phyloP scores from a whole-genome alignment of 2,797 vertebrate genomes.

The Cirrhinus mrigala region DNA sequence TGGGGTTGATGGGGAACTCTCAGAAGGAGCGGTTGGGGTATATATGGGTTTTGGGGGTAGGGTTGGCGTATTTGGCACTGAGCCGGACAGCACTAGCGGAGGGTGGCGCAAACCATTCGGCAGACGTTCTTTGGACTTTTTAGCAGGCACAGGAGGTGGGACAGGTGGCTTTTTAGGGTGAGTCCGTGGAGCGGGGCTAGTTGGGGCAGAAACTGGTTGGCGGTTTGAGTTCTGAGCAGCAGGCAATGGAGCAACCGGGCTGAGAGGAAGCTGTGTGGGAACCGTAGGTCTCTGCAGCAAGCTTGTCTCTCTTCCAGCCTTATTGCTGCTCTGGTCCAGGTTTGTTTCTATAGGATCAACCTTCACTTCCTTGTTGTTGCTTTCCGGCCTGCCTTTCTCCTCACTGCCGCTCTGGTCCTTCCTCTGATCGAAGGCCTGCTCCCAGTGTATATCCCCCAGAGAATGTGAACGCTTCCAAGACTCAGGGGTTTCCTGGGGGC shows the following conservation, averaged over 20 bases:
- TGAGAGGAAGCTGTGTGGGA: conserved; percentile 73
- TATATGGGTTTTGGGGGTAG: conserved; percentile 73
- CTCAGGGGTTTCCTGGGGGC: conserved; percentile 67
- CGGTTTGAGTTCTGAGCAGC: conserved; percentile 50
- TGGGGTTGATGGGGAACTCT: conserved; percentile 58
- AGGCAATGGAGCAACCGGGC: conserved; percentile 51
- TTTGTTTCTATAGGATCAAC: conserved; percentile 45
- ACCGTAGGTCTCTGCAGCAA: conserved; percentile 64
- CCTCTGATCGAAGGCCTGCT: conserved; percentile 68
- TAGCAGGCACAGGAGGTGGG: conserved; percentile 94
- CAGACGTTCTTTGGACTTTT: conserved; percentile 92
- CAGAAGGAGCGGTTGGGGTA: conserved; percentile 65
- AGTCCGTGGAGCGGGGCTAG: conserved; percentile 74
- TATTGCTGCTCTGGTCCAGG: conserved; percentile 49
- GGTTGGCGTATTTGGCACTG: conserved; percentile 70
- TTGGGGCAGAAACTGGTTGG: conserved; percentile 66
- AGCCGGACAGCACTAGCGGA: conserved; percentile 74
- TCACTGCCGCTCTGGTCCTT: conserved; percentile 59
- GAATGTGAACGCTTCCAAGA: conserved; percentile 90
- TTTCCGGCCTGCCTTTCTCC: conserved; percentile 57
- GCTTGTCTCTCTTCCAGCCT: conserved; percentile 62
- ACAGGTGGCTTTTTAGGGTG: conserved; percentile 89
- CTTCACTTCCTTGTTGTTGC: conserved; percentile 46
- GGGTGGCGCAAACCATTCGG: conserved; percentile 87
- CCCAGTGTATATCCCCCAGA: conserved; percentile 88